Conservation (phyloP, 2,888 invertebrate genomes). For the Lithosia quadra region DNA sequence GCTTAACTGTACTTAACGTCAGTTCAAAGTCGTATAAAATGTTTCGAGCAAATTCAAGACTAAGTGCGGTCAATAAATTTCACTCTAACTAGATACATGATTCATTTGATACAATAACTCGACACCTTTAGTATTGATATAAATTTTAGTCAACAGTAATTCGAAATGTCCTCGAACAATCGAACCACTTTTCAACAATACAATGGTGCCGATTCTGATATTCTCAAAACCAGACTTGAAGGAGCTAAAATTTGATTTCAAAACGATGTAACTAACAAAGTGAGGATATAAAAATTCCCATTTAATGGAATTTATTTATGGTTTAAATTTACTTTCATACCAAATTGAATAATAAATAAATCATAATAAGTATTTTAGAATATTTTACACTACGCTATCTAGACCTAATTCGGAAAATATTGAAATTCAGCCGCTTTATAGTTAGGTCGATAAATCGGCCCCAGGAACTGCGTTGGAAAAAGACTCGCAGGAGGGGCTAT, state of each 20-base stretch:
- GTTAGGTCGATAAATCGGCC: too few species aligned
- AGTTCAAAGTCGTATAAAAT: neutral
- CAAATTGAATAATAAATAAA: neutral
- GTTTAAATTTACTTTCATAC: neutral
- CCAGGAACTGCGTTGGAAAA: too few species aligned
- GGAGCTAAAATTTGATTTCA: neutral
- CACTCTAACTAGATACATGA: neutral
- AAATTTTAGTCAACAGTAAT: constrained; percentile 6
- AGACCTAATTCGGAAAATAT: too few species aligned
- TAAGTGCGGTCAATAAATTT: neutral
- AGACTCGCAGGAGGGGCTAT: too few species aligned
- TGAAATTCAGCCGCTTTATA: too few species aligned
- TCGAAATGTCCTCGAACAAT: constrained; percentile 14
- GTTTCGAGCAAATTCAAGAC: neutral
- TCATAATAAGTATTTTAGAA: neutral
- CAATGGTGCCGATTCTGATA: neutral
- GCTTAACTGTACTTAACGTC: neutral
- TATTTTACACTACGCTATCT: too few species aligned
- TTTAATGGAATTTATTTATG: too few species aligned
- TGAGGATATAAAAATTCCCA: neutral
- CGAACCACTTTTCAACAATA: constrained; percentile 20
- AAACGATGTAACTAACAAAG: neutral
- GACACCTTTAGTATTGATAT: neutral
- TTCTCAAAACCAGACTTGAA: neutral
- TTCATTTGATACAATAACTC: neutral